Evolutionary conservation across 2,888 invertebrate species (phyloP), one percentile per base, ranked within the genome.

Genomic region (Erynnis tages): DNA sequence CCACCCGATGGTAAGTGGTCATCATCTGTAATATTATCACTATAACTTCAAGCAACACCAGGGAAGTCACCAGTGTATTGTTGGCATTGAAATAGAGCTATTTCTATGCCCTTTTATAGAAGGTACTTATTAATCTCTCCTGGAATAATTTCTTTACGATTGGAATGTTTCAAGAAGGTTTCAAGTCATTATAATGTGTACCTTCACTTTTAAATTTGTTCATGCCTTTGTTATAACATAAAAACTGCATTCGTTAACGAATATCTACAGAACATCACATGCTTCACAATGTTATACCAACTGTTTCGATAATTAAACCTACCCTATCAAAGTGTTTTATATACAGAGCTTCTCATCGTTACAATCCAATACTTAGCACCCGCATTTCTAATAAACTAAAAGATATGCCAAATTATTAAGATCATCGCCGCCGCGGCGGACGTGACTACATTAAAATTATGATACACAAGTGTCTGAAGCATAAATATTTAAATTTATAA

Each of bases 321-420:
- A 76, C 53, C 60, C 69, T 78, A 73, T 76, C 76, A 80, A 75
- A 71, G 70, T 63, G 62, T 67, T n/a, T 58, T 75, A 75, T 76
- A 69, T 80, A 80, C 79, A 81, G 52, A 48, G 60, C 73, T 67
- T 32, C 19, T 34, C 27, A 62, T 50, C 53, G 54, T 61, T 66
- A 70, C 69, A 65, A 62, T 67, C 66, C 63, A 63, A 64, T 70
- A 43, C 63, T 73, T 82, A 84, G 84, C 85, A 85, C 85, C 85
- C 82, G 72, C 74, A 63, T 71, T 67, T 65, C 68, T 75, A 75
- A 25, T 19, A 13, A 71, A 74, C 70, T 76, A 77, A 74, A 70
- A 67, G 74, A 81, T 81, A 82, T 79, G 79, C 75, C 65, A 66
- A 73, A 69, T 46, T 35, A 55, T 47, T 44, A 49, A 23, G 45